Evolutionary conservation across 2,113 vertebrate genomes (phyloP).

Genomic region (Glareola pratincola): DNA sequence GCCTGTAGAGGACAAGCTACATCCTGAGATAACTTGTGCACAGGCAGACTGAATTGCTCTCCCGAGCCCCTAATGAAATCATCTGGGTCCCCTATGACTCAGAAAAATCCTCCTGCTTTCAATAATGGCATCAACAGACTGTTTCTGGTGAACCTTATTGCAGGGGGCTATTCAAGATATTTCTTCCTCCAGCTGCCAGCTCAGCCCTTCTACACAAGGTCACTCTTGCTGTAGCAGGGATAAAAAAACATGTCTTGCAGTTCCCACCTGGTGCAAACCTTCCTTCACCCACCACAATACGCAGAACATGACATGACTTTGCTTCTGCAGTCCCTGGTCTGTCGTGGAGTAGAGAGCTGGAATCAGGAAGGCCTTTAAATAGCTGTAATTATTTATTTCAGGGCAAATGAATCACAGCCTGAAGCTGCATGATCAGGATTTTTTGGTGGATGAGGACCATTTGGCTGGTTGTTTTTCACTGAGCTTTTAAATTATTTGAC

Average conservation of each 20-base stretch:
- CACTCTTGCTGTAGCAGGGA: background rate
- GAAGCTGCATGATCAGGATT: background rate
- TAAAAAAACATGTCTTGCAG: background rate
- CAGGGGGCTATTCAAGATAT: background rate
- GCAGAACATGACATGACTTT: background rate
- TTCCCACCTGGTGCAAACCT: background rate
- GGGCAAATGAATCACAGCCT: constrained; percentile 29
- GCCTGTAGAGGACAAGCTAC: background rate
- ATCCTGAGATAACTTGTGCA: background rate
- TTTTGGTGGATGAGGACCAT: constrained; percentile 1
- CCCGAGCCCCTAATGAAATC: background rate
- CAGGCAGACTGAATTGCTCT: background rate
- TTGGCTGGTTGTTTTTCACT: background rate
- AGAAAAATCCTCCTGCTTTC: constrained; percentile 13
- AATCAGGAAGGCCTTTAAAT: constrained; percentile 23
- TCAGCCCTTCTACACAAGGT: background rate
- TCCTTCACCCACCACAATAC: background rate
- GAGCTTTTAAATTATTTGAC: background rate
- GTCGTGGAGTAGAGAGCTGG: background rate
- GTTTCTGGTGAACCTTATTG: background rate
- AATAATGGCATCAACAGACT: background rate
- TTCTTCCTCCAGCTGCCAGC: background rate
- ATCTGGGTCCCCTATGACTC: background rate
- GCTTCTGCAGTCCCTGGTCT: background rate
- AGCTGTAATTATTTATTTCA: constrained; percentile 56